These are phyloP conservation scores for Tuta absoluta DNA, from an alignment of 2,888 invertebrate genomes.

Conservation along the genomic window DNA sequence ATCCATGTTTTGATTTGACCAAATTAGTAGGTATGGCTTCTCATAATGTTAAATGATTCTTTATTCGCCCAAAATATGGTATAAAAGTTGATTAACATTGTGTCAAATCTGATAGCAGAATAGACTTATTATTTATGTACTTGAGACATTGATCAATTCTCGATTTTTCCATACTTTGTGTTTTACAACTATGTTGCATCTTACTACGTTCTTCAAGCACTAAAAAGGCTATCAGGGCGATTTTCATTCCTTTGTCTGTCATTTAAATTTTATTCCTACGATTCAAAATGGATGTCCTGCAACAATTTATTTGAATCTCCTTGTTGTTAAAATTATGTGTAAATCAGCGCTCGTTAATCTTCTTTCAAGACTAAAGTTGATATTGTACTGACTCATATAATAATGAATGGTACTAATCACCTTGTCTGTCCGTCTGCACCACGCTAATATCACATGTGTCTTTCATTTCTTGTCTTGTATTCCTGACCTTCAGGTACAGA, in stretches of 20 bases:
- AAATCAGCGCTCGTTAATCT: neutral
- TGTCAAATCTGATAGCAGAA: too few species aligned
- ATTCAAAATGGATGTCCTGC: neutral
- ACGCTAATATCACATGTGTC: neutral
- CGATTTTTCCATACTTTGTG: too few species aligned
- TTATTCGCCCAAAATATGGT: too few species aligned
- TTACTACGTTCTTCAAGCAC: neutral
- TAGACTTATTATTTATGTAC: too few species aligned
- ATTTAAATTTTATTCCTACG: neutral
- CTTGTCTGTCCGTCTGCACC: neutral
- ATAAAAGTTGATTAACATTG: too few species aligned
- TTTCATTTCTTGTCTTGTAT: neutral
- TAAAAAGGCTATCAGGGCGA: neutral
- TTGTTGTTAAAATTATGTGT: neutral
- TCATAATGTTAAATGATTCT: too few species aligned
- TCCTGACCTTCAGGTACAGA: constrained; percentile 12
- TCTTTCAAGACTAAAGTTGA: neutral
- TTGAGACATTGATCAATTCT: too few species aligned
- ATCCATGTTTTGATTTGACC: too few species aligned
- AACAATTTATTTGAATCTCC: neutral
- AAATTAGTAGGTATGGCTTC: too few species aligned
- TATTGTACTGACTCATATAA: constrained; percentile 4
- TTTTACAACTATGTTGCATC: too few species aligned
- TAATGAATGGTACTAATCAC: neutral
- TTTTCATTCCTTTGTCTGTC: neutral